A percentile compares a stretch with the other conserved stretches of the same genome.
These are phyloP conservation scores for Laodelphax striatellus DNA, from an alignment of 1,140 invertebrate genomes.

Conservation along the genomic window DNA sequence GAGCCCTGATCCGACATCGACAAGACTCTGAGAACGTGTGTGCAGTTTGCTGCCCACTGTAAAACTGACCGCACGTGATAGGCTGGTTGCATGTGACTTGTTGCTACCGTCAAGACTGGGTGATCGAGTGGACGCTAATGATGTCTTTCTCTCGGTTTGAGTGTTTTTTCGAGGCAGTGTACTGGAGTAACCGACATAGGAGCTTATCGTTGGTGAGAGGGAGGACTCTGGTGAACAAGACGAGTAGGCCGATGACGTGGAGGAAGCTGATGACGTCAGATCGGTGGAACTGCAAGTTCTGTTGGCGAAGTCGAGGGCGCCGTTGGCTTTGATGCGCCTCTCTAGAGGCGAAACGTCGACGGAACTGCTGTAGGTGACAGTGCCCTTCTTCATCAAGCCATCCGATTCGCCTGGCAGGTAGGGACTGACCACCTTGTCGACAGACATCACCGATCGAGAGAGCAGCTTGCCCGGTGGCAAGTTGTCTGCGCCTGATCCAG, in stretches of 20 bases:
- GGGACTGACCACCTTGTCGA: conserved; percentile 4
- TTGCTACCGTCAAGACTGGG: background rate
- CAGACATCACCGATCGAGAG: conserved; percentile 14
- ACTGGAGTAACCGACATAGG: conserved; percentile 14
- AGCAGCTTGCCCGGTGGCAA: conserved; percentile 5
- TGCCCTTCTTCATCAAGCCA: conserved; percentile 12
- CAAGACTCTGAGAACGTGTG: conserved; percentile 25
- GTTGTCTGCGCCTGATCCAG: background rate
- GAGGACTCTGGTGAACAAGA: conserved; percentile 27
- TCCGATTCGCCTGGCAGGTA: conserved; percentile 6
- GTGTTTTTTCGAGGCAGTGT: conserved; percentile 21
- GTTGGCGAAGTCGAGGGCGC: conserved; percentile 22
- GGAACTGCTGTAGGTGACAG: conserved; percentile 18
- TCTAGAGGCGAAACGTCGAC: conserved; percentile 15
- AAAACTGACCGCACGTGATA: conserved; percentile 18
- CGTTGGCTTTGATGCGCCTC: conserved; percentile 1
- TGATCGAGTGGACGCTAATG: background rate
- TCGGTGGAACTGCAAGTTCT: conserved; percentile 33
- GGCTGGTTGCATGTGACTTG: background rate
- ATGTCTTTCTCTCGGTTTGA: conserved; percentile 5
- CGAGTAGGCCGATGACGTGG: conserved; percentile 21
- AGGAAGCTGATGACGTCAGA: conserved; percentile 22
- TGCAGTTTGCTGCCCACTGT: conserved; percentile 18
- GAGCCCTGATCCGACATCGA: conserved; percentile 22
- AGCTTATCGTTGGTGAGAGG: conserved; percentile 25